Conservation (phyloP, 2,797 vertebrate genomes). For the Synanceia verrucosa region DNA sequence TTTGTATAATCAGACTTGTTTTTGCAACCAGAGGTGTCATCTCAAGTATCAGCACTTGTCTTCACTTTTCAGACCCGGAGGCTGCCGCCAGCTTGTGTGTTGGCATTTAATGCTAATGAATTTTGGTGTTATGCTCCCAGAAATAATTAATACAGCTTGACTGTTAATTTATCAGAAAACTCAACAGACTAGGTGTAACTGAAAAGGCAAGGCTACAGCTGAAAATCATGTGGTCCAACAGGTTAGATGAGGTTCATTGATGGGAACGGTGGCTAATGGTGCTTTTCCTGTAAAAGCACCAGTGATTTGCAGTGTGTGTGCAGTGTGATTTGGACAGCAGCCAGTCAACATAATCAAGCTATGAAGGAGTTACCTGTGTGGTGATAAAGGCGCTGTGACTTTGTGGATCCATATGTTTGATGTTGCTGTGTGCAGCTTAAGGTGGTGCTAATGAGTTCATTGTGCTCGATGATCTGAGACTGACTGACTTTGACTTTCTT, state of each 20-base stretch:
- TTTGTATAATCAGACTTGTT: no score
- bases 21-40: no score
- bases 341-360: constrained; percentile 14
- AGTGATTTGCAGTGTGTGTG: no score
- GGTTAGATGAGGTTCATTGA: background rate
- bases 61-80: no score
- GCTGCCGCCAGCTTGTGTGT: no score
- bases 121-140: no score
- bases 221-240: background rate
- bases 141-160: no score
- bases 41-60: no score
- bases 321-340: constrained; percentile 2
- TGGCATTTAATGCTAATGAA: no score
- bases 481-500: constrained; percentile 20
- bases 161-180: no score
- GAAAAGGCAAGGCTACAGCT: background rate
- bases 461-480: constrained; percentile 8
- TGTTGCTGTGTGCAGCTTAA: background rate
- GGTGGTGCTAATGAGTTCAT: constrained; percentile 25
- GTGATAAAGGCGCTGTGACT: background rate
- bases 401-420: background rate
- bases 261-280: background rate
- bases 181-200: no score
- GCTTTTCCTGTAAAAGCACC: constrained; percentile 2
- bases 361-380: background rate